Conservation (phyloP, 1,140 invertebrate species). For the Drosophila repletoides region DNA sequence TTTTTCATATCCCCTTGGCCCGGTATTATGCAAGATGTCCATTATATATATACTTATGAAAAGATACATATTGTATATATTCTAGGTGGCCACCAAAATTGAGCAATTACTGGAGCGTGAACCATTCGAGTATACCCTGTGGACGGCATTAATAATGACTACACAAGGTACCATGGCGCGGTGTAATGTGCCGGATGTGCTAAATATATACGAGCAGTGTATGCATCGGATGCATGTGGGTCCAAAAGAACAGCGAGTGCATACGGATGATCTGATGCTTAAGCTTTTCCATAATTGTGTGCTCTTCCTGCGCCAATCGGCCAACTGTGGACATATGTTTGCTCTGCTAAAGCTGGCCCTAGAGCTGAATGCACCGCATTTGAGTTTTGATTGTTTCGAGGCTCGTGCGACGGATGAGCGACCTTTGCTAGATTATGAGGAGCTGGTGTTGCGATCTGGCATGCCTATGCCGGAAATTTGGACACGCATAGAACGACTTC, state of each 20-base stretch:
- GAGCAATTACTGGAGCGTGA: conserved; percentile 83
- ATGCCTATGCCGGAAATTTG: conserved; percentile 87
- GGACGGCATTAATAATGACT: conserved; percentile 85
- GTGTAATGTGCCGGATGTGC: conserved; percentile 84
- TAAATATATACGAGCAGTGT: conserved; percentile 84
- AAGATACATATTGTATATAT: too few relatives aligned
- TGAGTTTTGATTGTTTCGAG: conserved; percentile 81
- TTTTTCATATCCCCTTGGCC: too few relatives aligned
- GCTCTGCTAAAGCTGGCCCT: conserved; percentile 85
- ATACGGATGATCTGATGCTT: conserved; percentile 82
- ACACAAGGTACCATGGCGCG: conserved; percentile 85
- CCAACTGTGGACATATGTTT: conserved; percentile 86
- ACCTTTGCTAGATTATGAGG: conserved; percentile 85
- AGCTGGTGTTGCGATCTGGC: conserved; percentile 85
- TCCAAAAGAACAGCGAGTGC: conserved; percentile 18
- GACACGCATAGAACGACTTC: conserved; percentile 86
- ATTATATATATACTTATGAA: too few relatives aligned
- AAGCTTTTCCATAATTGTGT: conserved; percentile 85
- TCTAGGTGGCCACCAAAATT: conserved; percentile 82
- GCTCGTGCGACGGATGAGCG: conserved; percentile 83
- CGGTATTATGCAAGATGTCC: too few relatives aligned
- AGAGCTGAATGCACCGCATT: conserved; percentile 84
- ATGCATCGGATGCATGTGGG: conserved; percentile 84
- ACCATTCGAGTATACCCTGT: conserved; percentile 84
- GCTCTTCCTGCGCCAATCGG: conserved; percentile 86